Base-by-base conservation (phyloP, 2,888 invertebrate species). In the Lithophane socia region DNA sequence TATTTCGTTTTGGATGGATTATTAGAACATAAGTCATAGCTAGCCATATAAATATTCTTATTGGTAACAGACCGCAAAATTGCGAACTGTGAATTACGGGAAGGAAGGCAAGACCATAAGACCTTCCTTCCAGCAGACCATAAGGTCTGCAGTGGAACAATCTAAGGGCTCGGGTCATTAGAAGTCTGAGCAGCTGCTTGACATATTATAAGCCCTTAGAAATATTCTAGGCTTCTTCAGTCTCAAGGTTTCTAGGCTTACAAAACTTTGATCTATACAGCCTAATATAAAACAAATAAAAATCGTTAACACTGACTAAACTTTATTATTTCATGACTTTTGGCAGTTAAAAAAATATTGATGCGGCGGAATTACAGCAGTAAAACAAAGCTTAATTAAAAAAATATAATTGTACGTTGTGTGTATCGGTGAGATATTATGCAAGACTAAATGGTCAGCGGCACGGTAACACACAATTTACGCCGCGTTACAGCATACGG, bases 391-490 rank as follows among this genome's bases (percentile, higher is more conserved):
- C 42, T 61, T 65, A 44, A 44, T 80, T 47, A 52, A 65, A 73
- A 63, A 73, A 70, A 81, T 29, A 56, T 63, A 67, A 61, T 75
- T 61, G 21, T 70, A 71, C 37, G 63, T 63, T 69, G 52, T 75
- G 42, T 66, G 73, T 77, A 73, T 76, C 66, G 75, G 68, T 70
- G 82, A 88, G 84, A 80, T 83, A 85, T 94, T 93, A 92, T 88
- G 93, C 90, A 93, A 93, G 86, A 82, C 79, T 85, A 87, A 87
- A 89, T 88, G 88, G 87, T 84, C 90, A 85, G 86, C 88, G 89
- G 86, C 89, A 90, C 88, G 89, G 93, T 92, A 93, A 92, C 92
- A 92, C 88, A 90, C 90, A 90, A 92, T 92, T 93, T 92, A 91
- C 92, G 92, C 89, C 89, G 91, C 86, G 90, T 92, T 93, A 91